Evolutionary conservation across 1,140 invertebrate genomes (phyloP), one percentile per base, ranked within the genome.

Genomic region (Drosophila orena): DNA sequence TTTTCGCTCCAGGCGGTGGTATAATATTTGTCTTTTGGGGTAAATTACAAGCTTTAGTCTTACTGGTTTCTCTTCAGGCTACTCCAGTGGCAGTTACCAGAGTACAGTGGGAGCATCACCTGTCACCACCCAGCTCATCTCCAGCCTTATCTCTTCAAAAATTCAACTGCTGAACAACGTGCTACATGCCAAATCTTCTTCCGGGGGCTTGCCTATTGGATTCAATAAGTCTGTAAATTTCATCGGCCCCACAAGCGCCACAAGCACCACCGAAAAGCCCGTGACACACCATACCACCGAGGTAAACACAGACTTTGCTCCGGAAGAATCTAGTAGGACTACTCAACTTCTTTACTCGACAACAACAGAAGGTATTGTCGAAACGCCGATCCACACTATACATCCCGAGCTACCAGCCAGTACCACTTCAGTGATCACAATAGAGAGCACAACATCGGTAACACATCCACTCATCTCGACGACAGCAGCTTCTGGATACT

Each of bases 241-340:
- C 15, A 65, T 38, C 11, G 30, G 30, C 7, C 30, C 30, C 30
- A 30, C 30, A 8, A 52, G 17, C 24, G 20, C 46, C 38, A 64
- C 73, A 4, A 83, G 68, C 0, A 58, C 81, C 2, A 81, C 81
- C 1, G 83, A 81, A 50, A 65, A 24, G 44, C 59, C 78, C 5
- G 44, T 77, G 3, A 81, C 83, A 1, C 40, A 64, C 49, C 35
- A 55, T 20, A 88, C 81, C 22, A 81, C 81, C 47, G 81, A 86
- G 83, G 81, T 86, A 86, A 88, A 81, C 83, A 88, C 81, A 60
- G 83, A 86, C 68, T 86, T 61, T 68, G 75, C 69, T 50, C 69
- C 78, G 69, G 81, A 86, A 35, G 74, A 68, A 10, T 30, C 30
- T 78, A 81, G 52, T 47, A 86, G 62, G 47, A 86, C 74, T 49